Conservation (phyloP, 2,888 invertebrate genomes). For the Agrilus biguttatus region DNA sequence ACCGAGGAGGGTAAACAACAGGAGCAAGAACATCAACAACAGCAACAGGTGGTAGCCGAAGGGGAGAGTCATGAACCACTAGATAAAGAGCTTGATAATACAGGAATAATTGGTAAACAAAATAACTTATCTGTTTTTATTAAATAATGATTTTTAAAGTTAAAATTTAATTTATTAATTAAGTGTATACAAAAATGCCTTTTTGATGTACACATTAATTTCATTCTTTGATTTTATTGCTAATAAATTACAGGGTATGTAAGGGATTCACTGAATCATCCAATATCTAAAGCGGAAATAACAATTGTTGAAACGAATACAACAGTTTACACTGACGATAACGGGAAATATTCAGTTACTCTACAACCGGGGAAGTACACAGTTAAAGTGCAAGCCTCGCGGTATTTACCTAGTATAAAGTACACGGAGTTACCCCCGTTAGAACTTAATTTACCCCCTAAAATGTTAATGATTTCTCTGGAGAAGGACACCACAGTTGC, state of each 20-base stretch:
- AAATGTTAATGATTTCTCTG: constrained; percentile 52
- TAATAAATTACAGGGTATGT: constrained; percentile 36
- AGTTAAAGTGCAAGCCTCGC: constrained; percentile 40
- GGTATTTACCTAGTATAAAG: constrained; percentile 42
- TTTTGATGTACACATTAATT: too few relatives aligned
- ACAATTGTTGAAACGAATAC: constrained; percentile 31
- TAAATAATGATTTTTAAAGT: too few relatives aligned
- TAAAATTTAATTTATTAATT: too few relatives aligned
- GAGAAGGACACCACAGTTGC: constrained; percentile 50
- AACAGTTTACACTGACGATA: constrained; percentile 25
- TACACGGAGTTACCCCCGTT: constrained; percentile 22
- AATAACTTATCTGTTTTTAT: too few relatives aligned
- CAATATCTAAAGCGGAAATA: constrained; percentile 38
- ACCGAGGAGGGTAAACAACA: background rate
- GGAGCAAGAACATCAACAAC: too few relatives aligned
- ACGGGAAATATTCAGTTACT: constrained; percentile 36
- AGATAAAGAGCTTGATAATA: too few relatives aligned
- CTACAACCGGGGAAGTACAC: constrained; percentile 37
- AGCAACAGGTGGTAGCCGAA: too few relatives aligned
- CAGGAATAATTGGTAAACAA: too few relatives aligned
- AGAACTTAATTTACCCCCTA: constrained; percentile 31
- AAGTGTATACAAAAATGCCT: too few relatives aligned
- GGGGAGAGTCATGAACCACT: too few relatives aligned
- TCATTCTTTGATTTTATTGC: constrained; percentile 4
- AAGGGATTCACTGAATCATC: constrained; percentile 42